Conservation (phyloP, 2,797 vertebrate genomes). For the Champsocephalus esox region DNA sequence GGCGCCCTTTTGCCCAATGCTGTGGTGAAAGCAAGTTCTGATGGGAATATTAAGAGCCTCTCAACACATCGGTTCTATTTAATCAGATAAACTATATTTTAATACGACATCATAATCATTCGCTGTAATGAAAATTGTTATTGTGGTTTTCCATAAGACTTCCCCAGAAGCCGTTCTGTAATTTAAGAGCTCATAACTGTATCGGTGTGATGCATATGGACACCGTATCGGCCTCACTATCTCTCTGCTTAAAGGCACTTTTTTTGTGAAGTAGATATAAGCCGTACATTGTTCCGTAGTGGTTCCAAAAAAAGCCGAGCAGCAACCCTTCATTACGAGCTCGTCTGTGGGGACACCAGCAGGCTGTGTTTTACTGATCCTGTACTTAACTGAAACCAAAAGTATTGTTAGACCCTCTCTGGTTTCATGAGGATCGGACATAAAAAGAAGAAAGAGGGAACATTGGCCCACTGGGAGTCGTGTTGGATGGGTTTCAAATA, state of each 20-base stretch:
- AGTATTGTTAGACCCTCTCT: slow-evolving; percentile 79
- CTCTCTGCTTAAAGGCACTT: slow-evolving; percentile 17
- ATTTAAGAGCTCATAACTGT: neutral
- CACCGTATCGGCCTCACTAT: neutral
- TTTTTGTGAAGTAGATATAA: slow-evolving; percentile 53
- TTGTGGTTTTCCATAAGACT: slow-evolving; percentile 18
- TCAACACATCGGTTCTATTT: slow-evolving; percentile 5
- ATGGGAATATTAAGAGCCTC: slow-evolving; percentile 10
- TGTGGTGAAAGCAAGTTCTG: slow-evolving; percentile 12
- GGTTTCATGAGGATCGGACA: slow-evolving; percentile 54
- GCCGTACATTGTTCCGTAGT: slow-evolving; percentile 58
- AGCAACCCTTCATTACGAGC: slow-evolving; percentile 69
- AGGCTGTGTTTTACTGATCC: slow-evolving; percentile 65
- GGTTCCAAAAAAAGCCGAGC: slow-evolving; percentile 57
- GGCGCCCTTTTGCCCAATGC: neutral
- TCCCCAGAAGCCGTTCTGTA: neutral
- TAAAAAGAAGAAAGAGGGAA: slow-evolving; percentile 37
- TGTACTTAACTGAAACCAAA: slow-evolving; percentile 77
- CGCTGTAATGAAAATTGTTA: slow-evolving; percentile 1
- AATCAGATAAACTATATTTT: slow-evolving; percentile 15
- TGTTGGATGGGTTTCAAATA: slow-evolving; percentile 17
- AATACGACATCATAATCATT: slow-evolving; percentile 15
- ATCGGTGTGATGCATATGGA: neutral
- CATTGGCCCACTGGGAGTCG: neutral
- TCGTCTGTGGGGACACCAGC: slow-evolving; percentile 55